Conservation (phyloP, 2,888 invertebrate species). For the Idaea straminata region DNA sequence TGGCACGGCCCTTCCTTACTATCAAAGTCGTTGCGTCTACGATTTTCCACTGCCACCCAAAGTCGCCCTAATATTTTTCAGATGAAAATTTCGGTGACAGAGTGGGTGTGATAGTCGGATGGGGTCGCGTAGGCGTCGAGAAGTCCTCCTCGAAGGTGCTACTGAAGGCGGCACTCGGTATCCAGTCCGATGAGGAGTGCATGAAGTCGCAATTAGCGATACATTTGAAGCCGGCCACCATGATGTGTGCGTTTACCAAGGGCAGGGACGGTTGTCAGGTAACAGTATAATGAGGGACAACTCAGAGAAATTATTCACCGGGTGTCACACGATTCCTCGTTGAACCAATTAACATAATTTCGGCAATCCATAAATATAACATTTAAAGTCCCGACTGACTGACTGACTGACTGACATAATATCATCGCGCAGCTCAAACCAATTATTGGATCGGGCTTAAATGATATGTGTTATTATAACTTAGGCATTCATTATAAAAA, state of each 20-base stretch:
- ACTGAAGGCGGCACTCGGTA: conserved; percentile 65
- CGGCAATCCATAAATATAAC: no score
- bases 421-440: no score
- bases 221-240: conserved; percentile 70
- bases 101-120: conserved; percentile 75
- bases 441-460: not conserved
- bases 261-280: conserved; percentile 84
- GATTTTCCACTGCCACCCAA: no score
- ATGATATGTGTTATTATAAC: no score
- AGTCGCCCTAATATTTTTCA: conserved; percentile 30
- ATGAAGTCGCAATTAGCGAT: conserved; percentile 58
- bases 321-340: not conserved
- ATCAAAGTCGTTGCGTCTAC: no score
- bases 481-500: not conserved
- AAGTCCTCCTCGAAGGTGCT: conserved; percentile 70
- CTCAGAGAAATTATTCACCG: not conserved
- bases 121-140: conserved; percentile 73
- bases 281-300: conserved; percentile 15
- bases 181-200: conserved; percentile 67
- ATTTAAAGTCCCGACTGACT: no score
- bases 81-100: conserved; percentile 64
- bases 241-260: conserved; percentile 82
- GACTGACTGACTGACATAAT: no score
- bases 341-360: no score
- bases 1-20: no score